Evolutionary conservation across 2,797 vertebrate species (phyloP).

Genomic region (Merluccius polli): DNA sequence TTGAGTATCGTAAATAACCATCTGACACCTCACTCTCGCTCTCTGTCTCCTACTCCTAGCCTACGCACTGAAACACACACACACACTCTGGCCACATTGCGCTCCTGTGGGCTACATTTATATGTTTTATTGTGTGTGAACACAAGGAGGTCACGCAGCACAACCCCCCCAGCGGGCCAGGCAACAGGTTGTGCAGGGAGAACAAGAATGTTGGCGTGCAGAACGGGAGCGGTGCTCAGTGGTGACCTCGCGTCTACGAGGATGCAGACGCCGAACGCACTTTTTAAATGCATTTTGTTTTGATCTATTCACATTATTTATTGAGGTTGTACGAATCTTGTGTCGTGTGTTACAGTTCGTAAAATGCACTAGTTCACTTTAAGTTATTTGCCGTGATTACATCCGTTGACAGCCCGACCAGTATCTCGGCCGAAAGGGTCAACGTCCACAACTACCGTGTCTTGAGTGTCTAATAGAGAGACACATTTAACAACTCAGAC

Average conservation of each 20-base stretch:
- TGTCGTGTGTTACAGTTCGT: no score
- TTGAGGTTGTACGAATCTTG: no score
- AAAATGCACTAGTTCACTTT: neutral
- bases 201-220: neutral
- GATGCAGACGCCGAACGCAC: neutral
- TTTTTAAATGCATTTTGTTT: no score
- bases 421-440: no score
- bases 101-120: conserved; percentile 12
- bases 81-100: neutral
- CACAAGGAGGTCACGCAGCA: neutral
- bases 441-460: no score
- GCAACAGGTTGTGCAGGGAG: neutral
- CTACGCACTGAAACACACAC: neutral
- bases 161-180: neutral
- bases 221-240: neutral
- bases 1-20: conserved; percentile 11
- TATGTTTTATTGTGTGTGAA: conserved; percentile 28
- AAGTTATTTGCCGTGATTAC: no score
- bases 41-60: neutral
- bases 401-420: no score
- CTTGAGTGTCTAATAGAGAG: neutral
- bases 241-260: neutral
- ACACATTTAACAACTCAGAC: neutral
- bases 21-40: neutral
- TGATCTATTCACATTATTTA: no score